phyloP scores from a whole-genome alignment of 2,113 vertebrate genomes.

The Carollia perspicillata region DNA sequence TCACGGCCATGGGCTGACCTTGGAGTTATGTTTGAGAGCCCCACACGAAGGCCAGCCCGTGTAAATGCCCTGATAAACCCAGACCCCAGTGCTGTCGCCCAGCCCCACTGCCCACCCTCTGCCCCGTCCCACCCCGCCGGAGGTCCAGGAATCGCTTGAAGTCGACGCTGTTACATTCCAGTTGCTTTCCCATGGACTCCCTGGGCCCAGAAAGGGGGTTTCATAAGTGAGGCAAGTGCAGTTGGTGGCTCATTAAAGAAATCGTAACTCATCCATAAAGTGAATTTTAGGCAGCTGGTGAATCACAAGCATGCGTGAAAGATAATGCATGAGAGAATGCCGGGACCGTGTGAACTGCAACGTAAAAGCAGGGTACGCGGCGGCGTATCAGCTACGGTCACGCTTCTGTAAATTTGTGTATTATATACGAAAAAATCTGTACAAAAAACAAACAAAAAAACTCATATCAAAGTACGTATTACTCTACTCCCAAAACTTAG shows the following conservation, averaged over 20 bases:
- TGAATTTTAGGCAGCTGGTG: not conserved
- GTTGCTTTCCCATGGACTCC: not conserved
- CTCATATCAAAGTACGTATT: not conserved
- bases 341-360: not conserved
- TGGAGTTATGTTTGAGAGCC: not conserved
- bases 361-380: not conserved
- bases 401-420: not conserved
- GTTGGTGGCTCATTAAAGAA: not conserved
- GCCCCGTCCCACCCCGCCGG: rapidly evolving
- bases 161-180: not conserved
- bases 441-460: not conserved
- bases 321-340: not conserved
- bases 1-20: not conserved
- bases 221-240: not conserved
- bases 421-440: not conserved
- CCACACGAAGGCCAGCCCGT: not conserved
- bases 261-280: not conserved
- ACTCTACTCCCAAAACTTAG: not conserved
- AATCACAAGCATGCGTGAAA: not conserved
- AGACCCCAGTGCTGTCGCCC: not conserved
- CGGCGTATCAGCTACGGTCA: not conserved
- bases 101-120: not conserved
- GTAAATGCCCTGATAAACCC: not conserved
- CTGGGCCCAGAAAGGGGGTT: not conserved
- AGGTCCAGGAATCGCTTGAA: not conserved